A percentile compares a stretch with the other conserved stretches of the same genome.
phyloP scores from a whole-genome alignment of 2,888 invertebrate genomes.

The Silvanus unidentatus region DNA sequence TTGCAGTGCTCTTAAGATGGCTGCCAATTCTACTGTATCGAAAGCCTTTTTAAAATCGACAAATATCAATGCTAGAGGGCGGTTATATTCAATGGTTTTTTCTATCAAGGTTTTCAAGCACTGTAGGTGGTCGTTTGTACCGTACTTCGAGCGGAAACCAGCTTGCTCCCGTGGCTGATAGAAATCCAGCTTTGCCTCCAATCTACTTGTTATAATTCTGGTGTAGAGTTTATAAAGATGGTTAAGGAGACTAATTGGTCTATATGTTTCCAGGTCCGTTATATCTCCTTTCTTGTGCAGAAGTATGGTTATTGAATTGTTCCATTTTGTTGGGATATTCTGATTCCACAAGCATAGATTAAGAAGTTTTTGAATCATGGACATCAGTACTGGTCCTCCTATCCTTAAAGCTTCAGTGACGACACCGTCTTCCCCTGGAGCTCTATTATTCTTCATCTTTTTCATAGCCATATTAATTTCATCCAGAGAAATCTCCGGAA shows the following conservation, averaged over 20 bases:
- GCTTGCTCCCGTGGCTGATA: slow-evolving; percentile 19
- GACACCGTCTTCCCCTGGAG: slow-evolving; percentile 8
- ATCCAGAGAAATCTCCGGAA: slow-evolving; percentile 4
- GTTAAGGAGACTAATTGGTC: slow-evolving; percentile 12
- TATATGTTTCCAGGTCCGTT: slow-evolving; percentile 10
- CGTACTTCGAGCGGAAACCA: slow-evolving; percentile 14
- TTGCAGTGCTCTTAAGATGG: not conserved
- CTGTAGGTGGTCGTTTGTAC: slow-evolving; percentile 18
- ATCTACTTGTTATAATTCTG: slow-evolving; percentile 17
- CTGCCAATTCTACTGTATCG: slow-evolving; percentile 1
- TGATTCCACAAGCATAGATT: slow-evolving; percentile 6
- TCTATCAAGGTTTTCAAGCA: slow-evolving; percentile 15
- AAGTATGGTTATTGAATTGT: slow-evolving; percentile 10
- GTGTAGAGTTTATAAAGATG: slow-evolving; percentile 16
- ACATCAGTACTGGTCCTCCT: not conserved
- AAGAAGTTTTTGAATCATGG: not conserved
- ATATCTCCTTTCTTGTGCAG: slow-evolving; percentile 12
- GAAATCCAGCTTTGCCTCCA: slow-evolving; percentile 16
- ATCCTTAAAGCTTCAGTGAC: slow-evolving; percentile 7
- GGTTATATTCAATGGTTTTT: slow-evolving; percentile 17
- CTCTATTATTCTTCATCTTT: slow-evolving; percentile 1
- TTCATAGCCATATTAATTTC: slow-evolving; percentile 5
- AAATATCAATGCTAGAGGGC: not conserved
- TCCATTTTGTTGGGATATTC: slow-evolving; percentile 10
- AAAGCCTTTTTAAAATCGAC: slow-evolving; percentile 6